Conservation (phyloP, 2,888 invertebrate genomes). For the Nemoura dubitans region DNA sequence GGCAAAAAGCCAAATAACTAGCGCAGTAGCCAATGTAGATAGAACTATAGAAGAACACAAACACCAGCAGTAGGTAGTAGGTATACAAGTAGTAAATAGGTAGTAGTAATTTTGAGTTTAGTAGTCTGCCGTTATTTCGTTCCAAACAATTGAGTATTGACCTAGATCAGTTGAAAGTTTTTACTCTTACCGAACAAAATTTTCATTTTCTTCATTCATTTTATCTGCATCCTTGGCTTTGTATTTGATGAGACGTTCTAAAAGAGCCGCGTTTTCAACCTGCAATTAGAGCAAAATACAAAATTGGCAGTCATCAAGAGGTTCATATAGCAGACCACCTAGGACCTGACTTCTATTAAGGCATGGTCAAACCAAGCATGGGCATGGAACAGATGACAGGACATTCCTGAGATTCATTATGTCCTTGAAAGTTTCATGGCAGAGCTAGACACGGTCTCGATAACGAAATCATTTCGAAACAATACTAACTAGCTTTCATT, state of each 20-base stretch:
- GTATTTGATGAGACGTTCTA: slow-evolving; percentile 88
- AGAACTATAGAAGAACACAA: no score
- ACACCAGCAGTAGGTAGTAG: not conserved
- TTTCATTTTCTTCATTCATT: slow-evolving; percentile 97
- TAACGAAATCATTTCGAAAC: no score
- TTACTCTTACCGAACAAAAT: slow-evolving; percentile 78
- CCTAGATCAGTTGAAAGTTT: not conserved
- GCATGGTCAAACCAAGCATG: no score
- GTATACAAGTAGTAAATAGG: not conserved
- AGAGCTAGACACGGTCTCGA: no score
- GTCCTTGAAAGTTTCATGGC: no score
- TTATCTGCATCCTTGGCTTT: slow-evolving; percentile 95
- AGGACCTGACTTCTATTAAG: no score
- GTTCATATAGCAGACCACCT: no score
- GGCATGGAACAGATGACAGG: no score
- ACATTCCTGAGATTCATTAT: no score
- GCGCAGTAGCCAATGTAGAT: no score
- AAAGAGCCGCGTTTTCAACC: slow-evolving; percentile 86
- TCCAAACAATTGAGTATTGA: not conserved
- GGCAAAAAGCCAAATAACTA: no score
- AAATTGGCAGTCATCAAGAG: not conserved
- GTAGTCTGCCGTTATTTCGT: not conserved
- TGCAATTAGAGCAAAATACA: slow-evolving; percentile 62
- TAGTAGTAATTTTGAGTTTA: not conserved
- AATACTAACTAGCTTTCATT: no score